phyloP scores from a whole-genome alignment of 2,113 vertebrate genomes.

The Petromus typicus region DNA sequence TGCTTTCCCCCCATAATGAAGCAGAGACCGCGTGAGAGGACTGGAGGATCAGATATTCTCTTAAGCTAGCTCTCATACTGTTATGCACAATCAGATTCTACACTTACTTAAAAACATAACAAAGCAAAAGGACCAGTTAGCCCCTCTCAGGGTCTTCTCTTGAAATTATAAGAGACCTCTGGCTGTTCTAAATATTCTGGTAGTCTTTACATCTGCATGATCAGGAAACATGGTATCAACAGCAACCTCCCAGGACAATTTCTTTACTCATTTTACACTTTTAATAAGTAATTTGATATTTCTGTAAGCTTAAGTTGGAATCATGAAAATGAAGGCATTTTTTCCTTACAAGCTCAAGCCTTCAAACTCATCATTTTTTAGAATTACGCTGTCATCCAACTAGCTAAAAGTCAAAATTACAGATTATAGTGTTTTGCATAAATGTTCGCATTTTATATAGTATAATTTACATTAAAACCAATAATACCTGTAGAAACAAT shows the following conservation, averaged over 20 bases:
- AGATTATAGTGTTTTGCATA: background rate
- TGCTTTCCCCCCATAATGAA: background rate
- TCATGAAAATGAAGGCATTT: slow-evolving; percentile 59
- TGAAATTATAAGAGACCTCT: background rate
- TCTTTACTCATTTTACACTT: slow-evolving; percentile 55
- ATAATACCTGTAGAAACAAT: background rate
- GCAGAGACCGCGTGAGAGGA: background rate
- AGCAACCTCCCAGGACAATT: slow-evolving; percentile 54
- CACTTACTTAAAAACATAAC: background rate
- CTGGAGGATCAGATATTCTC: background rate
- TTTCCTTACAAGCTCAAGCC: slow-evolving; percentile 41
- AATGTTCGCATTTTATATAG: background rate
- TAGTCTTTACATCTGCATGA: slow-evolving; percentile 26
- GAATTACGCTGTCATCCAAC: background rate
- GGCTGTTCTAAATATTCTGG: background rate
- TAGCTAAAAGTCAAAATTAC: slow-evolving; percentile 57
- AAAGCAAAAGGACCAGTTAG: background rate
- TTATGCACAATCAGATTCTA: slow-evolving; percentile 41
- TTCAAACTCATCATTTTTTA: slow-evolving; percentile 58
- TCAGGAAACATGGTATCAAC: background rate
- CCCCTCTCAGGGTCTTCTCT: background rate
- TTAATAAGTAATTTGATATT: slow-evolving; percentile 70
- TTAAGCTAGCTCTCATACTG: background rate
- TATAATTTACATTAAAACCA: background rate
- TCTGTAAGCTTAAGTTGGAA: slow-evolving; percentile 60